Conservation (phyloP, 2,797 vertebrate genomes). For the Chloroceryle amazona region DNA sequence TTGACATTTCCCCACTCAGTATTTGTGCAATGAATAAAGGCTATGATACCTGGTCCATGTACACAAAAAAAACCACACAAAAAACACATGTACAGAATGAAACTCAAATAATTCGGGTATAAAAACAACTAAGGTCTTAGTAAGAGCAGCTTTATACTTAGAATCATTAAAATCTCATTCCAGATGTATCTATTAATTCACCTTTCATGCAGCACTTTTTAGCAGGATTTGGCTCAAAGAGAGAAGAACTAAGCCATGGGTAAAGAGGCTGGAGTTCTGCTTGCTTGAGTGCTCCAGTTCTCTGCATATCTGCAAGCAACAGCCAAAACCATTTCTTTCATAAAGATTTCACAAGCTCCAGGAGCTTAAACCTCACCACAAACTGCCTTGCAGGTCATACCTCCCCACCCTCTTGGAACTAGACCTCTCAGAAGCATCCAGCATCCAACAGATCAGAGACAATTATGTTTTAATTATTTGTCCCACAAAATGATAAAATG, state of each 20-base stretch:
- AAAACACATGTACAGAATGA: neutral
- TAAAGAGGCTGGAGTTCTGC: neutral
- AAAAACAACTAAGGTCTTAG: neutral
- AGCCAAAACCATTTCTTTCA: neutral
- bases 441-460: neutral
- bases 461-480: neutral
- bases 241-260: neutral
- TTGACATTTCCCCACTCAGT: neutral
- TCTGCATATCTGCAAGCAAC: neutral
- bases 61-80: neutral
- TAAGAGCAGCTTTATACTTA: neutral
- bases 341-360: neutral
- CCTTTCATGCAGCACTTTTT: neutral
- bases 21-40: neutral
- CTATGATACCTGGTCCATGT: neutral
- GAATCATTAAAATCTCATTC: neutral
- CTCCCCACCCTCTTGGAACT: neutral
- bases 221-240: neutral
- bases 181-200: neutral
- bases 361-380: neutral
- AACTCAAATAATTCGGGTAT: neutral
- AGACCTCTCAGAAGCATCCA: neutral
- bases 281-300: neutral
- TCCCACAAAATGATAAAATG: neutral
- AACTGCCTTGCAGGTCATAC: neutral